Base-by-base conservation (phyloP, 2,888 invertebrate species). In the Sesamia inferens region DNA sequence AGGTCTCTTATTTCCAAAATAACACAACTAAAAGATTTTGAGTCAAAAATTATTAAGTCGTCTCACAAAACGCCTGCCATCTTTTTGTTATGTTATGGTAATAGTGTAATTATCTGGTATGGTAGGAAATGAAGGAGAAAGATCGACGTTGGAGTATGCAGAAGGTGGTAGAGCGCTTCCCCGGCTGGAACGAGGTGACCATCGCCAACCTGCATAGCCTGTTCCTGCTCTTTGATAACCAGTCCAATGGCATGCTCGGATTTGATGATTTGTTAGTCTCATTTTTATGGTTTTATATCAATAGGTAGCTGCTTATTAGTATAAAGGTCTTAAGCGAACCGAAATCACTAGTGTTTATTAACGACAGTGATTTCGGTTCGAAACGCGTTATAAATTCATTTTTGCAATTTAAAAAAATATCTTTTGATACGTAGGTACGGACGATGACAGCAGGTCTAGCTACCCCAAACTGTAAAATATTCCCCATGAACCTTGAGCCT, bases 161-260 rank as follows among this genome's bases (percentile, higher is more conserved):
- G 91, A 96, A 96, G 86, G 95, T 96, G 66, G 94, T 96, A 68
- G 91, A 92, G 76, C 91, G 94, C 24, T 97, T 96, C 89, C 96
- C 97, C 0, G 97, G 96, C 4, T 97, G 97, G 97, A 96, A 96
- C 85, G 97, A 97, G 85, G 93, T 97, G 74, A 97, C 97, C 63
- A 95, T 97, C 72, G 95, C 97, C 42, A 97, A 97, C 87, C 91
- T 97, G 74, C 97, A 97, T 89, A 97, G 96, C 77, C 86, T 97
- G 62, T 97, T 97, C 87, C 89, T 97, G 61, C 90, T 97, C 67
- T 97, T 97, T 80, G 96, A 96, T 90, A 96, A 96, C 87, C 96
- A 96, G 85, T 93, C 96, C 47, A 97, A 97, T 76, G 97, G 97
- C 74, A 96, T 97, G 97, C 93, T 97, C 7, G 95, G 95, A 65